Percentiles rank a stretch among this genome's conserved stretches.
Evolutionary conservation across 2,113 vertebrate species (phyloP).

Genomic region (Nibea coibor): DNA sequence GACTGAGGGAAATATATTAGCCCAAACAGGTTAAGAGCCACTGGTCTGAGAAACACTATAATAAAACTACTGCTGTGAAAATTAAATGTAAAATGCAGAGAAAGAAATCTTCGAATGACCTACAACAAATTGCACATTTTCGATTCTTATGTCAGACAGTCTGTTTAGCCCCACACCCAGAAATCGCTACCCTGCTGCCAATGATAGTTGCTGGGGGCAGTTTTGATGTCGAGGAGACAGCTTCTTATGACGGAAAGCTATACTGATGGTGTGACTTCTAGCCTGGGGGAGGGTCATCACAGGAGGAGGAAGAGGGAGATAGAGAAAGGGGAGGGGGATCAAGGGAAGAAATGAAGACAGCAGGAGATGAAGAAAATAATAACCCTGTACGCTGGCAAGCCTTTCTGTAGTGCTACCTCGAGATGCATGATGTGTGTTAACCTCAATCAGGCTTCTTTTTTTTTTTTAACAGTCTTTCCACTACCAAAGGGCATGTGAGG

Average conservation of each 20-base stretch:
- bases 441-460: slow-evolving; percentile 61
- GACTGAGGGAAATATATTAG: background rate
- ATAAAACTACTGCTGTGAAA: background rate
- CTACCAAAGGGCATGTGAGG: slow-evolving; percentile 83
- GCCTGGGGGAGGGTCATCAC: slow-evolving; percentile 80
- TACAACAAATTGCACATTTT: background rate
- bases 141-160: slow-evolving; percentile 39
- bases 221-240: slow-evolving; percentile 72
- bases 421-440: slow-evolving; percentile 77
- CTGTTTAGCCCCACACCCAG: slow-evolving; percentile 61
- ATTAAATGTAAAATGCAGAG: background rate
- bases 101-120: background rate
- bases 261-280: slow-evolving; percentile 81
- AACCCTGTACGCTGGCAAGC: slow-evolving; percentile 40
- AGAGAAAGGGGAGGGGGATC: slow-evolving; percentile 53
- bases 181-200: slow-evolving; percentile 44
- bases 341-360: slow-evolving; percentile 56
- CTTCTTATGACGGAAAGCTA: slow-evolving; percentile 79
- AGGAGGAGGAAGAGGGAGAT: slow-evolving; percentile 61
- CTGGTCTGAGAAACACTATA: slow-evolving; percentile 5
- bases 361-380: slow-evolving; percentile 41
- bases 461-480: slow-evolving; percentile 53
- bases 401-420: slow-evolving; percentile 57
- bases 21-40: background rate
- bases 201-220: slow-evolving; percentile 59